phyloP scores from a whole-genome alignment of 2,113 vertebrate genomes.

The Dicrurus megarhynchus region DNA sequence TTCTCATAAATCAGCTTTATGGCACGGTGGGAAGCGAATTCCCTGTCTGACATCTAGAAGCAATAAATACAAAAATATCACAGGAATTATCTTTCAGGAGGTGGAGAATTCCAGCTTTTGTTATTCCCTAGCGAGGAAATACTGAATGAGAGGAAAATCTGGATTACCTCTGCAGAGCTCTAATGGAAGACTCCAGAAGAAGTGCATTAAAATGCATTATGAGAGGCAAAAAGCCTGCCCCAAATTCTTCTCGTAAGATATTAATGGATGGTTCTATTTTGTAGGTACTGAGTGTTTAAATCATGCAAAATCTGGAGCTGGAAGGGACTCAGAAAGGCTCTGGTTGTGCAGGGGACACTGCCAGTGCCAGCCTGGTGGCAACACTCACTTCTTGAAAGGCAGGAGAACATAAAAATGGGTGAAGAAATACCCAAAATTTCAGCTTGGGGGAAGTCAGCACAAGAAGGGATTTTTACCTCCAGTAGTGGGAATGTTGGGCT shows the following conservation, averaged over 20 bases:
- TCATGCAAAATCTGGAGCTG: background rate
- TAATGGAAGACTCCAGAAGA: background rate
- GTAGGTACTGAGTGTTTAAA: background rate
- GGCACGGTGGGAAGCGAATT: background rate
- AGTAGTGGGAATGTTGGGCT: background rate
- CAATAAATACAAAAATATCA: background rate
- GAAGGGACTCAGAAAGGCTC: background rate
- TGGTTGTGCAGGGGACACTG: background rate
- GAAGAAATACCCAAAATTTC: background rate
- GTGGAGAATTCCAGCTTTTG: background rate
- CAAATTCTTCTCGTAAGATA: background rate
- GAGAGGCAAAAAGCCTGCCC: conserved; percentile 4
- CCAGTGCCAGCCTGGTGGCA: background rate
- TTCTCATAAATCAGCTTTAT: background rate
- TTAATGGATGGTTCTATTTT: conserved; percentile 22
- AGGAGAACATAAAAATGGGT: background rate
- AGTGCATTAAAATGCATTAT: background rate
- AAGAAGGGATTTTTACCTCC: no score
- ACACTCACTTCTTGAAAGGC: background rate
- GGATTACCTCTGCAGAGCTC: background rate
- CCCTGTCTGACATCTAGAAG: background rate
- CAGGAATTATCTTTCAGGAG: background rate
- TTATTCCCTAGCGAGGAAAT: background rate
- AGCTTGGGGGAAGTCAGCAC: background rate
- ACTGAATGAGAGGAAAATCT: background rate